Percentiles rank a stretch among this genome's conserved stretches.
Evolutionary conservation across 2,888 invertebrate species (phyloP).

Genomic region (Asteroscopus sphinx): DNA sequence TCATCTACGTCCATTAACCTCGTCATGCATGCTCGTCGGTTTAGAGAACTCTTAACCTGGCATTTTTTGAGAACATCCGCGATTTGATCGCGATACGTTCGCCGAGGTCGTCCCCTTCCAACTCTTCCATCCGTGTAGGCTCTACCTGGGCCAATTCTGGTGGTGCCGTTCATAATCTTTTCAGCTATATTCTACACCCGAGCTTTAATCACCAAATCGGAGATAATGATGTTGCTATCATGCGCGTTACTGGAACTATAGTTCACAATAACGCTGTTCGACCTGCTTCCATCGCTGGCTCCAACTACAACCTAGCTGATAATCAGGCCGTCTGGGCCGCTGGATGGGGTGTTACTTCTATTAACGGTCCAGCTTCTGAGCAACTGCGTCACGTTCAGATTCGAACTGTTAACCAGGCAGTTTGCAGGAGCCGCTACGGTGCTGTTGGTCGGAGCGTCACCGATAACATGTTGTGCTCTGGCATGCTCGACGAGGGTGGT

Average conservation of each 20-base stretch:
- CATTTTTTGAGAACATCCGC: no score
- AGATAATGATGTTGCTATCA: slow-evolving; percentile 66
- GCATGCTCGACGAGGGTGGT: slow-evolving; percentile 67
- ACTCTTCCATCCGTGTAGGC: slow-evolving; percentile 67
- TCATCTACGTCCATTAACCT: no score
- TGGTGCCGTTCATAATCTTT: slow-evolving; percentile 60
- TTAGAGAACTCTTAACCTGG: no score
- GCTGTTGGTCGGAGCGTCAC: slow-evolving; percentile 53
- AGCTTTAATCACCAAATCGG: slow-evolving; percentile 9
- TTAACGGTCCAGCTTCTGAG: slow-evolving; percentile 58
- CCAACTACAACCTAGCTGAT: slow-evolving; percentile 64
- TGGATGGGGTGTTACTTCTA: slow-evolving; percentile 69
- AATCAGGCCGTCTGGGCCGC: slow-evolving; percentile 66
- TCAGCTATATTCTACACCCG: neutral
- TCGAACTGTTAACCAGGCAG: slow-evolving; percentile 61
- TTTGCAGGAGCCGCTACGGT: slow-evolving; percentile 62
- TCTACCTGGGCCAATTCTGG: slow-evolving; percentile 70
- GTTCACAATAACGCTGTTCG: slow-evolving; percentile 31
- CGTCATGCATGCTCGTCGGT: no score
- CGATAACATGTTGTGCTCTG: slow-evolving; percentile 74
- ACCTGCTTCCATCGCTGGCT: slow-evolving; percentile 60
- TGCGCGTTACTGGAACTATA: slow-evolving; percentile 53
- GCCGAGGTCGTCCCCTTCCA: no score
- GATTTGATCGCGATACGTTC: no score
- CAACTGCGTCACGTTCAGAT: slow-evolving; percentile 69